These are phyloP conservation scores for Nycticryphes semicollaris DNA, from an alignment of 2,113 vertebrate genomes.

Conservation along the genomic window DNA sequence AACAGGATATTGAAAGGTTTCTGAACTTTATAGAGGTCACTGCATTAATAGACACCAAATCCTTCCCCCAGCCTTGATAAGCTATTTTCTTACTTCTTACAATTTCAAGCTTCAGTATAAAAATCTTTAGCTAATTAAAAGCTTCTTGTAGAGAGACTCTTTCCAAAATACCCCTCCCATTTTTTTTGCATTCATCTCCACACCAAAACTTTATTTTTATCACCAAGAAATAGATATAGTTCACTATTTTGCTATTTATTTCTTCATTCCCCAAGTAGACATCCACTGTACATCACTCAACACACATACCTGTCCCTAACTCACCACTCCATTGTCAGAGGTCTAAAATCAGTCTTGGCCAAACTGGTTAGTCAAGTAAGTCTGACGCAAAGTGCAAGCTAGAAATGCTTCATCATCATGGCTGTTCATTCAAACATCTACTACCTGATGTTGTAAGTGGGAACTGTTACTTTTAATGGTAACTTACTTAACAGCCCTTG, in stretches of 20 bases:
- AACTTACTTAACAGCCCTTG: neutral
- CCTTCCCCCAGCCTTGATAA: neutral
- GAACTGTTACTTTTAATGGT: neutral
- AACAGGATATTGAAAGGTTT: slow-evolving; percentile 36
- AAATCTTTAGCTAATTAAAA: neutral
- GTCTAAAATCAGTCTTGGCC: neutral
- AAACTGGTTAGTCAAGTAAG: neutral
- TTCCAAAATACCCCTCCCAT: neutral
- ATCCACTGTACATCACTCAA: neutral
- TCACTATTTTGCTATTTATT: neutral
- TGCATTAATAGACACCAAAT: neutral
- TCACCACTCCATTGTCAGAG: neutral
- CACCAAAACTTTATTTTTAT: neutral
- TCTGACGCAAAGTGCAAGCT: neutral
- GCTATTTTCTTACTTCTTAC: neutral
- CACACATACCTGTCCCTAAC: neutral
- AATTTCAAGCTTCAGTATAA: neutral
- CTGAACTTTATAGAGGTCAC: neutral
- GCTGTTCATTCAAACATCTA: neutral
- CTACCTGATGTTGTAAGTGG: neutral
- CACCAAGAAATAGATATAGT: neutral
- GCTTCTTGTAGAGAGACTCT: neutral
- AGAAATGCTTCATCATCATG: neutral
- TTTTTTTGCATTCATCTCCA: neutral
- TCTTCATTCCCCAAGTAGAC: neutral